phyloP scores from a whole-genome alignment of 2,888 invertebrate species.

The Cremastinae sp. region DNA sequence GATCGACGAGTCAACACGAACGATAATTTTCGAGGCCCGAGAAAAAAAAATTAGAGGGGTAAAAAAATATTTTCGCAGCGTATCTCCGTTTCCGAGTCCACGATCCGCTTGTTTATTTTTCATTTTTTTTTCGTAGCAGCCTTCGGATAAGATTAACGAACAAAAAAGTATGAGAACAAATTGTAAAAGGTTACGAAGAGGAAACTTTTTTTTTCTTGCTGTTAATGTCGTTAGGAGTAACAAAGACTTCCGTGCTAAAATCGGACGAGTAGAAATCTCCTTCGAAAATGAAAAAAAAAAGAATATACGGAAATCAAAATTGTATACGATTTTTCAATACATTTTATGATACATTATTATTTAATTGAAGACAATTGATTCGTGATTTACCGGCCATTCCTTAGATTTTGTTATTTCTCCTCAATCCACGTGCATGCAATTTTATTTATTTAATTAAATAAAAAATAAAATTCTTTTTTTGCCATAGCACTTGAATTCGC shows the following conservation, averaged over 20 bases:
- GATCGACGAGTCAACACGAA: slow-evolving; percentile 20
- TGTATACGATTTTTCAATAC: slow-evolving; percentile 79
- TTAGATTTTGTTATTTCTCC: slow-evolving; percentile 5
- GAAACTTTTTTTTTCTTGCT: slow-evolving; percentile 1
- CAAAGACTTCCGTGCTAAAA: slow-evolving; percentile 14
- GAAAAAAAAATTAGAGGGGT: not conserved
- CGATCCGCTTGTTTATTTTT: too few species aligned
- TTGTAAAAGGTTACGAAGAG: not conserved
- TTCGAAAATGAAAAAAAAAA: slow-evolving; percentile 18
- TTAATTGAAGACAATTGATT: slow-evolving; percentile 67
- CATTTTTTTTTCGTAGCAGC: not conserved
- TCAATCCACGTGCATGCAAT: slow-evolving; percentile 1
- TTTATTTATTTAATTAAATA: too few species aligned
- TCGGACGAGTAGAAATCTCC: slow-evolving; percentile 11
- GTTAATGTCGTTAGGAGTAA: not conserved
- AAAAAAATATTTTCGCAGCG: not conserved
- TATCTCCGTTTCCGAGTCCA: too few species aligned
- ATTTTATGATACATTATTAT: slow-evolving; percentile 76
- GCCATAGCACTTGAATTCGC: too few species aligned
- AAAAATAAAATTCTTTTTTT: too few species aligned
- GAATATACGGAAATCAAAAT: slow-evolving; percentile 74
- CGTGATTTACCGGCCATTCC: slow-evolving; percentile 46
- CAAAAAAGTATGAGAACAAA: not conserved
- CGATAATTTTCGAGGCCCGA: slow-evolving; percentile 19
- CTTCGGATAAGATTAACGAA: slow-evolving; percentile 32